Evolutionary conservation across 2,797 vertebrate species (phyloP).

Genomic region (Cetoscarus ocellatus): DNA sequence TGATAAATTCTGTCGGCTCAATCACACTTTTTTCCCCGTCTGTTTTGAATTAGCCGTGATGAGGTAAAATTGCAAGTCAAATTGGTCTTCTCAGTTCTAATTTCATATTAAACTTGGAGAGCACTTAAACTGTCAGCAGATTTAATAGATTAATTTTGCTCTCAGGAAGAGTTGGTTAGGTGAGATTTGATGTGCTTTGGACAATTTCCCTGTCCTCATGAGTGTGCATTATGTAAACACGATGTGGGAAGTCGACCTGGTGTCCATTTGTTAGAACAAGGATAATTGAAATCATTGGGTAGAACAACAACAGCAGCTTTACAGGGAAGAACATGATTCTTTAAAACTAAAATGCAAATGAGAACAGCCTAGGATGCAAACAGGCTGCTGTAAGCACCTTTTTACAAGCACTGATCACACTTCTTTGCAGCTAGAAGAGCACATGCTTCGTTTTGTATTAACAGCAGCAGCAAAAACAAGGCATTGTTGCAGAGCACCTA

Average conservation of each 20-base stretch:
- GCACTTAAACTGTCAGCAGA: constrained; percentile 46
- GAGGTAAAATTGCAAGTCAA: constrained; percentile 55
- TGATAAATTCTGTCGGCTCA: constrained; percentile 19
- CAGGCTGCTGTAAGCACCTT: not conserved
- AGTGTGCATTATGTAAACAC: constrained; percentile 23
- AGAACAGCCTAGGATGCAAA: not conserved
- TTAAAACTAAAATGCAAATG: not conserved
- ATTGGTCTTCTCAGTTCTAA: constrained; percentile 44
- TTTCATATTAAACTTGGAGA: constrained; percentile 46
- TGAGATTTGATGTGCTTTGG: constrained; percentile 5
- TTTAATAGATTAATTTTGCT: constrained; percentile 44
- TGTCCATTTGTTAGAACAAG: not conserved
- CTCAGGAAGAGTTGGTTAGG: constrained; percentile 16
- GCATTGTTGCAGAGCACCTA: too few species aligned
- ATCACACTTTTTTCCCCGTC: constrained; percentile 20
- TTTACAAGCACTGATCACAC: not conserved
- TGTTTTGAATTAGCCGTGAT: constrained; percentile 47
- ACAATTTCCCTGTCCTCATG: constrained; percentile 13
- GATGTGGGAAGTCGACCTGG: not conserved
- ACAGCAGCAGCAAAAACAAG: not conserved
- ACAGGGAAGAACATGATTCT: not conserved
- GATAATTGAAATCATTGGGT: not conserved
- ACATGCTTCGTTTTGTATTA: not conserved
- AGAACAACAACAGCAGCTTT: not conserved
- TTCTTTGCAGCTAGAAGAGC: not conserved